phyloP scores from a whole-genome alignment of 1,140 invertebrate species.

The Psilanteris sp. region DNA sequence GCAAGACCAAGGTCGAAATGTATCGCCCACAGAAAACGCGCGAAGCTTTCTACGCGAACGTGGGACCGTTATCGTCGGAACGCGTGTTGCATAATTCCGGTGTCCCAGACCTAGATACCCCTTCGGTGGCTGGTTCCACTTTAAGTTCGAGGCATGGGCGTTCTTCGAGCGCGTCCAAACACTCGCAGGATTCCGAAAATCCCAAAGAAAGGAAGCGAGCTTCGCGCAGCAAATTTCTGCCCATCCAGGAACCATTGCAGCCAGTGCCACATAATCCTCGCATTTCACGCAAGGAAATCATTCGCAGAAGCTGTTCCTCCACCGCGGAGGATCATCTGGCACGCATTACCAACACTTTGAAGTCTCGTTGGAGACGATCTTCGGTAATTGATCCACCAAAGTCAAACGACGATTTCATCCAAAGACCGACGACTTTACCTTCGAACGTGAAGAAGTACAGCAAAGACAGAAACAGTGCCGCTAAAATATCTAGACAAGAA shows the following conservation, averaged over 20 bases:
- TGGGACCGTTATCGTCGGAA: constrained; percentile 70
- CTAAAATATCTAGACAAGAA: constrained; percentile 72
- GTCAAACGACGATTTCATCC: constrained; percentile 10
- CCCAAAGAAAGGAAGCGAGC: neutral
- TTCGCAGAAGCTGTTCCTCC: constrained; percentile 60
- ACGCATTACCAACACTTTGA: constrained; percentile 55
- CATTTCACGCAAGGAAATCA: constrained; percentile 70
- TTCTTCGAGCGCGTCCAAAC: constrained; percentile 54
- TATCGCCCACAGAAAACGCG: constrained; percentile 43
- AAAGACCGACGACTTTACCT: constrained; percentile 69
- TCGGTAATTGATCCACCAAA: constrained; percentile 9
- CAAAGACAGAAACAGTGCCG: constrained; percentile 18
- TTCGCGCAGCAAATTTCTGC: constrained; percentile 1
- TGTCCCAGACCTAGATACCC: constrained; percentile 72
- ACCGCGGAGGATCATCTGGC: constrained; percentile 44
- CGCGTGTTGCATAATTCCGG: constrained; percentile 74
- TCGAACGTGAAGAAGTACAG: constrained; percentile 59
- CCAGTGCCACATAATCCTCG: constrained; percentile 45
- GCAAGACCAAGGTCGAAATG: constrained; percentile 7
- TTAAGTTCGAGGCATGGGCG: constrained; percentile 35
- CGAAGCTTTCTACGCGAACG: constrained; percentile 69
- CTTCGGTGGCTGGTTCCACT: constrained; percentile 54
- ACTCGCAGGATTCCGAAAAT: constrained; percentile 40
- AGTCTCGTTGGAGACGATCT: constrained; percentile 44
- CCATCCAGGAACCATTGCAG: constrained; percentile 19